Conservation (phyloP, 2,797 vertebrate genomes). For the Dendrocincla tyrannina region DNA sequence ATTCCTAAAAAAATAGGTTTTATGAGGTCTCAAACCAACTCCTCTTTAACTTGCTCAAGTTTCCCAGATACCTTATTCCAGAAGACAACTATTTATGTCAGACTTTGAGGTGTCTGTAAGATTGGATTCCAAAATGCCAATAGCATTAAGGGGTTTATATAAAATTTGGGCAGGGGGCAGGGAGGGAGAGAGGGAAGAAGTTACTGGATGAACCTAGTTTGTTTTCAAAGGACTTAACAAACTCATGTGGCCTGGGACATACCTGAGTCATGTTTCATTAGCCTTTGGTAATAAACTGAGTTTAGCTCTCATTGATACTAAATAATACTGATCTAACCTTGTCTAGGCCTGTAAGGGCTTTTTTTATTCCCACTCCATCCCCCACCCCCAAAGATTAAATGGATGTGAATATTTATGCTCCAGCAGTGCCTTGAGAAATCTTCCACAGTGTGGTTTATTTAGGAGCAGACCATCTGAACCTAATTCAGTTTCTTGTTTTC, state of each 20-base stretch:
- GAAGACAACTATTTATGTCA: background rate
- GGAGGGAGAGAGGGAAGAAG: background rate
- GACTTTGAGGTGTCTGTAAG: background rate
- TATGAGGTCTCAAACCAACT: background rate
- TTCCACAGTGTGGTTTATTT: background rate
- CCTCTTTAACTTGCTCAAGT: background rate
- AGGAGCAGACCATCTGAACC: background rate
- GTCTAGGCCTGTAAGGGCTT: background rate
- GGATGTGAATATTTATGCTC: background rate
- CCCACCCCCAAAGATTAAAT: background rate
- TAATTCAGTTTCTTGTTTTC: constrained; percentile 32
- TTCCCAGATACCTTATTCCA: background rate
- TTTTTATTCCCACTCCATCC: background rate
- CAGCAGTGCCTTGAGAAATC: background rate
- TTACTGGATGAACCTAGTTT: background rate
- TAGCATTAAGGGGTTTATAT: background rate
- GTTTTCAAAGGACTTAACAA: background rate
- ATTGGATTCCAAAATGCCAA: background rate
- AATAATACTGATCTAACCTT: background rate
- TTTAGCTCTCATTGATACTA: background rate
- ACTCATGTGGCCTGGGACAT: background rate
- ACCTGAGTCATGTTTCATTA: background rate
- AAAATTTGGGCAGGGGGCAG: background rate
- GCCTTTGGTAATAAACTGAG: background rate
- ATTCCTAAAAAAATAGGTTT: background rate